A percentile compares a stretch with the other conserved stretches of the same genome.
These are phyloP conservation scores for Corythaeola cristata DNA, from an alignment of 2,113 vertebrate genomes.

Conservation along the genomic window DNA sequence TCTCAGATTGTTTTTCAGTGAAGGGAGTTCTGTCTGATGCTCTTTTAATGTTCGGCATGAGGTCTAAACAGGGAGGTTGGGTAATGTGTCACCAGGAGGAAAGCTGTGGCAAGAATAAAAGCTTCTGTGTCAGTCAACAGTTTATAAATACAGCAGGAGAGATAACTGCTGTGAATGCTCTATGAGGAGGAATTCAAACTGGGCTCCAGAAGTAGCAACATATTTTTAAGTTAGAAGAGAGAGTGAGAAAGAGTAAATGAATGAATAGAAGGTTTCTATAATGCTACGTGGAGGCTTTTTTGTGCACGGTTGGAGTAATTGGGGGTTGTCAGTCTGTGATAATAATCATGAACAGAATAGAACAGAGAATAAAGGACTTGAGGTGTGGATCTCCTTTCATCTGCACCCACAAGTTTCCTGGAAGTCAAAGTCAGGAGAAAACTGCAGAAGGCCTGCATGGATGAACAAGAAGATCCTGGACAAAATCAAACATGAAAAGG, in stretches of 20 bases:
- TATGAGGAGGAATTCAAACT: background rate
- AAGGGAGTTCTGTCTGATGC: background rate
- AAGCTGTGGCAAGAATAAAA: background rate
- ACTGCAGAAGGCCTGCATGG: no score
- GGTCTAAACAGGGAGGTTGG: background rate
- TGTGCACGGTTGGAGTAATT: background rate
- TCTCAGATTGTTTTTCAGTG: background rate
- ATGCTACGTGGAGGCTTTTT: background rate
- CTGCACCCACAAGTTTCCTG: background rate
- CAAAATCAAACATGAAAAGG: no score
- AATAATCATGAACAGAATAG: background rate
- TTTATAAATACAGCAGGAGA: conserved; percentile 2
- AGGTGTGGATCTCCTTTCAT: background rate
- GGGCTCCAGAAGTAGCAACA: background rate
- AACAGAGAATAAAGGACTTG: background rate
- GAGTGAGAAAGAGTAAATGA: background rate
- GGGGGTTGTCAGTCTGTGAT: background rate
- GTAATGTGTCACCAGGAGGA: background rate
- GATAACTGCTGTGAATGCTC: background rate
- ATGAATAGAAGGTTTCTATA: background rate
- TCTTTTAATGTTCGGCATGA: rapidly evolving
- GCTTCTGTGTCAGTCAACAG: background rate
- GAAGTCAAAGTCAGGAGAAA: background rate
- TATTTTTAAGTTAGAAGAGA: background rate
- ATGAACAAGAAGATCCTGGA: no score